Base-by-base conservation (phyloP, 2,888 invertebrate species). In the Chironomus tentans region DNA sequence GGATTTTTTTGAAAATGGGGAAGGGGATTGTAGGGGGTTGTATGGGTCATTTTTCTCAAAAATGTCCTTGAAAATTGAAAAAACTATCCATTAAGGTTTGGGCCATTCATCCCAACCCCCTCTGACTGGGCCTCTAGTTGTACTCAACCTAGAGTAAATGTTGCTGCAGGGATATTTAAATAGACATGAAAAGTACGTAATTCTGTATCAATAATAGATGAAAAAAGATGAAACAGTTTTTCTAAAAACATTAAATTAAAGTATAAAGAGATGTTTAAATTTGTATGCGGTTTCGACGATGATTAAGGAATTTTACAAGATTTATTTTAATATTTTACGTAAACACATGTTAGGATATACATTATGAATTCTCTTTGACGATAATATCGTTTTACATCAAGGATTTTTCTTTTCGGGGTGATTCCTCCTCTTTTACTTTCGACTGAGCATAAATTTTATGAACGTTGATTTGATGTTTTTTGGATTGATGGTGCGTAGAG, bases 311-410 rank as follows among this genome's bases (percentile, higher is more conserved):
- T 65, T 65, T 18, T n/a, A 70, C 13, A 70, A 70, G 70, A 50
- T 70, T 70, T 72, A 62, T 72, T 72, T 72, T 61, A 72, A 72
- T 72, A 72, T 72, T 72, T 72, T 28, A 72, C 18, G 62, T 62
- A 61, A 71, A 71, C 71, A 71, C 71, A 71, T 71, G 71, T 61
- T 61, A 22, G 28, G 38, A 61, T 38, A 38, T 38, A 38, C 72
- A 72, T 72, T 72, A 72, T 21, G n/a, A 62, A 72, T 24, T 72
- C 72, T 62, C 72, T 72, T 72, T 72, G 72, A 22, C 24, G 70
- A 21, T 46, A 38, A 68, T 68, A 68, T 68, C 68, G 28, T 68
- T 68, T 21, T 65, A 24, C 65, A 62, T 21, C 21, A 62, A 38
- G 21, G 7, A 28, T 28, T 10, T 38, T 38, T 38, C 10, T 38